phyloP scores from a whole-genome alignment of 2,113 vertebrate genomes.

The Pseudorasbora parva region DNA sequence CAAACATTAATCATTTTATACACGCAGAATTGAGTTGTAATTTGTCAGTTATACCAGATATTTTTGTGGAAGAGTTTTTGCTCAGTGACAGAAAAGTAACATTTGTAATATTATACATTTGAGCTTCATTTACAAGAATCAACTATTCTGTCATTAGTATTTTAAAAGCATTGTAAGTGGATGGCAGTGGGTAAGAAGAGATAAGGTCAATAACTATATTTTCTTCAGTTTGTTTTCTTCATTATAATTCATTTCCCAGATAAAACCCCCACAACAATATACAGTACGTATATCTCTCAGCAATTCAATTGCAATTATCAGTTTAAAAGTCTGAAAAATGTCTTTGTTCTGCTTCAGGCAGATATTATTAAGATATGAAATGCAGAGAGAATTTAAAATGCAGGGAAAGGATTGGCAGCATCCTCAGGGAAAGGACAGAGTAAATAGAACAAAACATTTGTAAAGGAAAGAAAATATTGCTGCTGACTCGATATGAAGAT shows the following conservation, averaged over 20 bases:
- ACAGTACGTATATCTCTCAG: not conserved
- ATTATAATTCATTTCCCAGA: not conserved
- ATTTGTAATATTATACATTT: not conserved
- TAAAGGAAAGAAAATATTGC: not conserved
- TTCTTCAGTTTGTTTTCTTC: not conserved
- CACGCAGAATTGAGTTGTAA: not conserved
- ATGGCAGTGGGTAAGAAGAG: not conserved
- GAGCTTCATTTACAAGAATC: not conserved
- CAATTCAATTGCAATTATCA: slow-evolving; percentile 4
- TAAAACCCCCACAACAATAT: slow-evolving; percentile 4
- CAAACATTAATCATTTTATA: not conserved
- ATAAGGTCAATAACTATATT: not conserved
- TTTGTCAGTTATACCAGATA: not conserved
- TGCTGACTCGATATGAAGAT: not conserved
- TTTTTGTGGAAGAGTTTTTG: not conserved
- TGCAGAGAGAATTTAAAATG: not conserved
- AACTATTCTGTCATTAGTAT: not conserved
- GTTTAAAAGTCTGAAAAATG: not conserved
- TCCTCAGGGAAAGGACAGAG: not conserved
- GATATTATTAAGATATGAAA: slow-evolving; percentile 2
- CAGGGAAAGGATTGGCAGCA: not conserved
- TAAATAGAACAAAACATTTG: not conserved
- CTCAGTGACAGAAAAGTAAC: not conserved
- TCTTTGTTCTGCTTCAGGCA: slow-evolving; percentile 1
- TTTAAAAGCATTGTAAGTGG: not conserved